These are phyloP conservation scores for Galerucella calmariensis DNA, from an alignment of 2,888 invertebrate genomes.

Conservation along the genomic window DNA sequence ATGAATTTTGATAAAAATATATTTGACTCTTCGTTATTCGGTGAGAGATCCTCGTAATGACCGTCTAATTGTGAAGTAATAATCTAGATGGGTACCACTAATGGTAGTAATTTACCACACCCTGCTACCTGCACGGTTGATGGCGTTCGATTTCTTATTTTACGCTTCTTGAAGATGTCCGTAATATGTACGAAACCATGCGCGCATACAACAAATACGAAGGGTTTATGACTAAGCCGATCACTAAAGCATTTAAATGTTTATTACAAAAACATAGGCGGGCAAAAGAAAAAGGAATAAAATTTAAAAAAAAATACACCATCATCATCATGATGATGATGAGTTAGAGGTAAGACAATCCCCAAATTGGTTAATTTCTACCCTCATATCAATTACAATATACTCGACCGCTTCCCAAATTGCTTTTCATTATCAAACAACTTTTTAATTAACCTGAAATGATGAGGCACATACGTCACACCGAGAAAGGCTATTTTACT, in stretches of 20 bases:
- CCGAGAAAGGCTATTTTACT: not conserved
- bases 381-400: conserved; percentile 39
- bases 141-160: conserved; percentile 56
- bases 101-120: conserved; percentile 35
- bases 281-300: not conserved
- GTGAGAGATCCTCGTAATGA: conserved; percentile 40
- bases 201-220: conserved; percentile 49
- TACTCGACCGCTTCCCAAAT: conserved; percentile 33
- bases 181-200: conserved; percentile 46
- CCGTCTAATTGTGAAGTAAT: conserved; percentile 47
- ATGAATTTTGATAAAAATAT: too few relatives aligned
- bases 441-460: conserved; percentile 49
- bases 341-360: conserved; percentile 27
- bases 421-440: conserved; percentile 42
- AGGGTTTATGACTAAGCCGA: not conserved
- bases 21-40: not conserved
- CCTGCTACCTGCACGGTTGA: conserved; percentile 55
- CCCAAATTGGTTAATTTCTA: conserved; percentile 39
- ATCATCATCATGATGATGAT: conserved; percentile 9
- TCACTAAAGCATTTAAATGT: not conserved
- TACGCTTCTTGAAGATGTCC: conserved; percentile 59
- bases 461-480: conserved; percentile 42
- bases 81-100: conserved; percentile 54
- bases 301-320: not conserved
- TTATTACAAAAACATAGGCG: conserved; percentile 2